A percentile compares a stretch with the other conserved stretches of the same genome.
These are phyloP conservation scores for Anthoscopus minutus DNA, from an alignment of 2,113 vertebrate species.

Conservation along the genomic window DNA sequence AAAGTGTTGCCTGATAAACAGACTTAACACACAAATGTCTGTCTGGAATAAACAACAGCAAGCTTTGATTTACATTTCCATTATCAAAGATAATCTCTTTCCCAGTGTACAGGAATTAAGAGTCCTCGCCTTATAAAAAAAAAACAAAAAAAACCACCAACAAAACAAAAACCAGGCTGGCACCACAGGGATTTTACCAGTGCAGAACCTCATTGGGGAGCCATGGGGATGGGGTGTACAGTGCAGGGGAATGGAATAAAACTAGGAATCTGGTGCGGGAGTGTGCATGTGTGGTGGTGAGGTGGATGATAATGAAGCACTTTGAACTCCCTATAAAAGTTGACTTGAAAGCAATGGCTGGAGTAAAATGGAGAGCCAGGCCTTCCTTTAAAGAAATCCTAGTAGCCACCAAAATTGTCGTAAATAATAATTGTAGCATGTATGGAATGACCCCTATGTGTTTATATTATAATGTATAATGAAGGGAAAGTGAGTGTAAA, in stretches of 20 bases:
- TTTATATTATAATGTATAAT: not conserved
- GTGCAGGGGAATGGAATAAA: not conserved
- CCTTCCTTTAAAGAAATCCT: slow-evolving; percentile 25
- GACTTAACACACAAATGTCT: slow-evolving; percentile 80
- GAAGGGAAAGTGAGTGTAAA: slow-evolving; percentile 8
- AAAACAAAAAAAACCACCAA: not conserved
- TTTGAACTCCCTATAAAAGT: slow-evolving; percentile 39
- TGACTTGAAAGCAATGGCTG: slow-evolving; percentile 29
- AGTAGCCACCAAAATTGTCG: not conserved
- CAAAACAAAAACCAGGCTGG: slow-evolving; percentile 24
- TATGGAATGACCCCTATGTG: not conserved
- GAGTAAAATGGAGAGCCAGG: not conserved
- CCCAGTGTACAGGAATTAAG: slow-evolving; percentile 72
- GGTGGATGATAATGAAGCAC: slow-evolving; percentile 7
- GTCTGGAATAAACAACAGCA: slow-evolving; percentile 80
- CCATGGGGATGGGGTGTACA: not conserved
- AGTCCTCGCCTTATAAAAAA: slow-evolving; percentile 45
- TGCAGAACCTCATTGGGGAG: not conserved
- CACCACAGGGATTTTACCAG: slow-evolving; percentile 40
- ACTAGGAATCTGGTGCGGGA: not conserved
- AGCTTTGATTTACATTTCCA: slow-evolving; percentile 78
- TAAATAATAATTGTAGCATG: slow-evolving; percentile 10
- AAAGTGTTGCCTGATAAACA: slow-evolving; percentile 81
- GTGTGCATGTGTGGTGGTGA: not conserved
- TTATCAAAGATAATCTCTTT: slow-evolving; percentile 76